Conservation (phyloP, 1,140 invertebrate genomes). For the Zaprionus camerounensis region DNA sequence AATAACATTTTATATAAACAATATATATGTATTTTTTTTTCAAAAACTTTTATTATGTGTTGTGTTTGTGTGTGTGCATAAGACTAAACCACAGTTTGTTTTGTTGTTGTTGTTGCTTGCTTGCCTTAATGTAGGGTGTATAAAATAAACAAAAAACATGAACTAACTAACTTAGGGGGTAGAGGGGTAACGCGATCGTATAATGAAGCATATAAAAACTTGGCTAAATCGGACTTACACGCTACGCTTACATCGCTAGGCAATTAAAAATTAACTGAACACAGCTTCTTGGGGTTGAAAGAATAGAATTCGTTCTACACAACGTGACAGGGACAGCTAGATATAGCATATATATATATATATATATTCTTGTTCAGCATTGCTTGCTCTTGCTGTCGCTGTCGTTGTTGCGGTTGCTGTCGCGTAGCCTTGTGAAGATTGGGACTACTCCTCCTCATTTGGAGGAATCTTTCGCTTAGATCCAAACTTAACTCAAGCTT, state of each 20-base stretch:
- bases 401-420: slow-evolving; percentile 4
- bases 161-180: slow-evolving; percentile 46
- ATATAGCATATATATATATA: slow-evolving; percentile 1
- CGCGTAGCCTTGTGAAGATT: slow-evolving; percentile 22
- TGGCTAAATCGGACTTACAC: slow-evolving; percentile 11
- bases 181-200: slow-evolving; percentile 43
- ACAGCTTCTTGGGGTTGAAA: slow-evolving; percentile 83
- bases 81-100: slow-evolving; percentile 84
- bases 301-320: slow-evolving; percentile 77
- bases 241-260: slow-evolving; percentile 28
- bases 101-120: slow-evolving; percentile 65
- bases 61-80: slow-evolving; percentile 45
- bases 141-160: slow-evolving; percentile 58
- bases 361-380: background rate
- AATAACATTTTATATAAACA: slow-evolving; percentile 10
- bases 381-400: slow-evolving; percentile 1
- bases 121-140: slow-evolving; percentile 53
- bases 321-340: slow-evolving; percentile 4
- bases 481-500: slow-evolving; percentile 2
- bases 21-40: slow-evolving; percentile 2
- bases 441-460: background rate
- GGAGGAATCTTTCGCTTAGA: background rate
- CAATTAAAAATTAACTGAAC: slow-evolving; percentile 72
- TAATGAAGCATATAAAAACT: slow-evolving; percentile 26
- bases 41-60: slow-evolving; percentile 15